Base-by-base conservation (phyloP, 2,113 vertebrate species). In the Pelusios castaneus region DNA sequence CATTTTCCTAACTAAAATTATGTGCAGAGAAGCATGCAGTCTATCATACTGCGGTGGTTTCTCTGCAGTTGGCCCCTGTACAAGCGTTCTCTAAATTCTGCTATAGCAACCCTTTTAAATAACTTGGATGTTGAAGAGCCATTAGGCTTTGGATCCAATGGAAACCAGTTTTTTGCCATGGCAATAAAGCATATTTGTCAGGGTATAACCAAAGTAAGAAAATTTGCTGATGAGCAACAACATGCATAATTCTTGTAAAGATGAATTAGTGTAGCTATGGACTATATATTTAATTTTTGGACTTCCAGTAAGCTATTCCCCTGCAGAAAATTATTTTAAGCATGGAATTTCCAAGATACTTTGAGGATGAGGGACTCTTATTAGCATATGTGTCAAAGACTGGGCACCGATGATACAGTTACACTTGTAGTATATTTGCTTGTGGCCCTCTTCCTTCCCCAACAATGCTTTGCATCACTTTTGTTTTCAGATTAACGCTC, bases 31-130 rank as follows among this genome's bases (percentile, higher is more conserved):
- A 19, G 31, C 4, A 16, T 16, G 2, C 34, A 84, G 88, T 1
- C 34, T 89, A 81, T n/a, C 80, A 13, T 52, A 79, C 82, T 83
- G 58, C 75, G 87, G 14, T 73, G 80, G 29, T 34, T 92, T 56
- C 82, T 41, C 25, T 85, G 70, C 24, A 0, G 29, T 24, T 4
- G 12, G 3, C 25, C 54, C 49, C 80, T 3, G 49, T 24, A 27
- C 11, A 2, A 1, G 38, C 4, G 1, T 14, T 31, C 16, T 89
- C 22, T 24, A 86, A 79, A 77, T n/a, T 29, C 12, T 19, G 7
- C 1, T 77, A 4, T 25, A 4, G 4, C 6, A 25, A 22, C 14
- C 45, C 81, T 86, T 80, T 0, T 0, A 21, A 67, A 34, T 67
- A 56, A 45, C 25, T 45, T 89, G 70, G 63, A 58, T 0, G 0